Conservation (phyloP, 2,113 vertebrate genomes). For the Spheniscus mendiculus region DNA sequence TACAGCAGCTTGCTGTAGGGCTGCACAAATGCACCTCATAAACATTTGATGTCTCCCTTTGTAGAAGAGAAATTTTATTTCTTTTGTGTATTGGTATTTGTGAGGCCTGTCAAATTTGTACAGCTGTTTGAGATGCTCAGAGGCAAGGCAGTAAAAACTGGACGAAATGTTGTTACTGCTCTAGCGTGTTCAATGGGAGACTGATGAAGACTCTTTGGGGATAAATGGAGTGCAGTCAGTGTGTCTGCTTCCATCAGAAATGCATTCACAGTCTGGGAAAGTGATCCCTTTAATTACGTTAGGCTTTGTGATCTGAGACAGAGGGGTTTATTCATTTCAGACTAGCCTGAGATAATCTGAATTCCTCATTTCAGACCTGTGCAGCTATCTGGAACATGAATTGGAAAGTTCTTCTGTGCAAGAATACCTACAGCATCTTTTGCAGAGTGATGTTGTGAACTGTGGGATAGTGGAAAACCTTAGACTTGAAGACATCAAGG, state of each 20-base stretch:
- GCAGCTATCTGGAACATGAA: constrained; percentile 81
- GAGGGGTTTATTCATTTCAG: constrained; percentile 23
- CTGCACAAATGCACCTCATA: neutral
- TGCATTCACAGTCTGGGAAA: neutral
- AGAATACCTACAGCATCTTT: constrained; percentile 85
- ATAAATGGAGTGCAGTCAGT: constrained; percentile 19
- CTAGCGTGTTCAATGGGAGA: neutral
- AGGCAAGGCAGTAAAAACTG: neutral
- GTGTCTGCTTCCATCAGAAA: neutral
- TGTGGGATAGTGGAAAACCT: constrained; percentile 74
- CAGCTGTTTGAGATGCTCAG: neutral
- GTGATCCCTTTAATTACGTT: constrained; percentile 34
- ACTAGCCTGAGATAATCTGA: neutral
- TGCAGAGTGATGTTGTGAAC: constrained; percentile 82
- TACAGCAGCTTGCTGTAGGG: neutral
- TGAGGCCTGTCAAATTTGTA: neutral
- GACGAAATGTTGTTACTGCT: neutral
- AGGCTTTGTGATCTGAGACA: constrained; percentile 34
- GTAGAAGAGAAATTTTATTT: neutral
- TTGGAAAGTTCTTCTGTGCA: constrained; percentile 80
- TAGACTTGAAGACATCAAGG: constrained; percentile 75
- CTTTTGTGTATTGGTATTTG: neutral
- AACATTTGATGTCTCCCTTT: neutral
- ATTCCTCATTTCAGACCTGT: constrained; percentile 81
- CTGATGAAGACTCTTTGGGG: neutral